Conservation (phyloP, 2,797 vertebrate genomes). For the Alectoris magna region DNA sequence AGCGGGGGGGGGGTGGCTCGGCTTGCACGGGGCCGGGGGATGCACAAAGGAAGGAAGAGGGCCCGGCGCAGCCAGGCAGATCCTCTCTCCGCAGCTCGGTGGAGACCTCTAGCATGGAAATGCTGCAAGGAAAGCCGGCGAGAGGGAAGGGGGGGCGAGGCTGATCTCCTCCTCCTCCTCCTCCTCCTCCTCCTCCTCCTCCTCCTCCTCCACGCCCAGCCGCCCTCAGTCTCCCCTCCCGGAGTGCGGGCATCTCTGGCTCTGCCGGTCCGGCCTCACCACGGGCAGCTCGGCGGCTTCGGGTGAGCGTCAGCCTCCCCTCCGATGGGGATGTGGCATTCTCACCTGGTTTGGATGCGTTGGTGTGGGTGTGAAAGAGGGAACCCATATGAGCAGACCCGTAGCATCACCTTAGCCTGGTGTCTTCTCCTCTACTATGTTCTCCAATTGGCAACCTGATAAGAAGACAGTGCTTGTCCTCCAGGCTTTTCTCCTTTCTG, state of each 20-base stretch:
- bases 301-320: not conserved
- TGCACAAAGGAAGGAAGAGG: conserved; percentile 74
- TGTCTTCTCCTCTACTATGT: fast-evolving
- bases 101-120: conserved; percentile 73
- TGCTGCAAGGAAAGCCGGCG: conserved; percentile 60
- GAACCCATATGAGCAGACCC: not conserved
- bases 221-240: not conserved
- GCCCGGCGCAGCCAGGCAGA: conserved; percentile 58
- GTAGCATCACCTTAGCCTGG: fast-evolving
- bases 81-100: conserved; percentile 66
- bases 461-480: not conserved
- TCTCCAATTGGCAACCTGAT: not conserved
- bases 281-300: not conserved
- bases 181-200: not conserved
- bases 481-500: not conserved
- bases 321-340: not conserved
- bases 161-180: conserved; percentile 7
- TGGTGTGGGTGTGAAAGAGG: not conserved
- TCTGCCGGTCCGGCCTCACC: not conserved
- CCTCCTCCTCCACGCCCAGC: not conserved
- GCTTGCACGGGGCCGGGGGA: conserved; percentile 46
- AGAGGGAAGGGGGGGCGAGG: conserved; percentile 30
- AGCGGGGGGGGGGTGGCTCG: not conserved
- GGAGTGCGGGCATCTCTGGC: not conserved
- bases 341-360: not conserved